These are phyloP conservation scores for Oryzias celebensis DNA, from an alignment of 2,113 vertebrate genomes.

Conservation along the genomic window DNA sequence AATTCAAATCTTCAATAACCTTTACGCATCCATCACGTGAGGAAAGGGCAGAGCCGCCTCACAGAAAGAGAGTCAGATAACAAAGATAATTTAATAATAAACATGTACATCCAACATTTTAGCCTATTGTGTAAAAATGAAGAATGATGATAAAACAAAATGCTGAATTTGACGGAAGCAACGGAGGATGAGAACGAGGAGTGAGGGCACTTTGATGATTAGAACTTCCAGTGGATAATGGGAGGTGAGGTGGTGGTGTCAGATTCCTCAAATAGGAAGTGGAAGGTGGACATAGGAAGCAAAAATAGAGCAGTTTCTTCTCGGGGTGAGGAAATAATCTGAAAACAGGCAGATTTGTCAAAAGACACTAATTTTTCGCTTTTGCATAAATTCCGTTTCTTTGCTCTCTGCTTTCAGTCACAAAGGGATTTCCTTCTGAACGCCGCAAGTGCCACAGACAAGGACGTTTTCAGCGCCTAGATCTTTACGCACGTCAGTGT, in stretches of 20 bases:
- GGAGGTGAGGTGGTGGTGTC: conserved; percentile 48
- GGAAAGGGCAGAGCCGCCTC: conserved; percentile 21
- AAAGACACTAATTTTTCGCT: no score
- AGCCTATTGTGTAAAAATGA: conserved; percentile 86
- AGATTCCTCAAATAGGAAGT: no score
- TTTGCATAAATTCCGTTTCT: conserved; percentile 18
- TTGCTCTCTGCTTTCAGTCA: conserved; percentile 95
- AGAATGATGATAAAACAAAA: conserved; percentile 75
- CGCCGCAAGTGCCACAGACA: conserved; percentile 90
- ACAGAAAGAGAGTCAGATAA: not conserved
- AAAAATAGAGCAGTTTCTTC: conserved; percentile 95
- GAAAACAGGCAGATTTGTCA: conserved; percentile 4
- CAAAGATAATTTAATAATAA: conserved; percentile 62
- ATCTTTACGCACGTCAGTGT: conserved; percentile 93
- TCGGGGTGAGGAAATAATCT: conserved; percentile 93
- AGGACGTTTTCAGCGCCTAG: conserved; percentile 94
- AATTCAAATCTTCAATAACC: conserved; percentile 67
- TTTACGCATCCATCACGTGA: conserved; percentile 52
- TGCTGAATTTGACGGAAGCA: conserved; percentile 34
- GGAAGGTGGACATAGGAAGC: conserved; percentile 79
- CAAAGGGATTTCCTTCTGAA: conserved; percentile 93
- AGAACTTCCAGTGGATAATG: conserved; percentile 95
- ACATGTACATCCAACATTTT: conserved; percentile 90
- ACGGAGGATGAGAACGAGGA: conserved; percentile 1
- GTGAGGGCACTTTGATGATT: conserved; percentile 44